These are phyloP conservation scores for Drosophila baimaii DNA, from an alignment of 1,140 invertebrate species.

Conservation along the genomic window DNA sequence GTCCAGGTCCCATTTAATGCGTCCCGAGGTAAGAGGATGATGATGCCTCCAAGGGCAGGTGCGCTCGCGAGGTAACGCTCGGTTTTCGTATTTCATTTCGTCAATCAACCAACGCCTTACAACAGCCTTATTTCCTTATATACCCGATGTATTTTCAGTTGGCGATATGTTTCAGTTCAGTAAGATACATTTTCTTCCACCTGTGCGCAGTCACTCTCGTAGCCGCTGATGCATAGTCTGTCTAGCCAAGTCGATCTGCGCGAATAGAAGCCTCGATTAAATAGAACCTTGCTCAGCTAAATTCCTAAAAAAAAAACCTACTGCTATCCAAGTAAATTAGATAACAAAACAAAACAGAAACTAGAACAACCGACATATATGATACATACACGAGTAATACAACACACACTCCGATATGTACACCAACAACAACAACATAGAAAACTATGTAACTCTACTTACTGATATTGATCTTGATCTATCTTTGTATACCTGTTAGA, in stretches of 20 bases:
- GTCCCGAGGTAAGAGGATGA: conserved; percentile 22
- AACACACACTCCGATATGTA: conserved; percentile 17
- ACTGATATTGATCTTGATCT: conserved; percentile 61
- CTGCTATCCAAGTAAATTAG: conserved; percentile 26
- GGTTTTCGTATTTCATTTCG: conserved; percentile 35
- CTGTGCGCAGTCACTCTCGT: neutral
- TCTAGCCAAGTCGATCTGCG: conserved; percentile 28
- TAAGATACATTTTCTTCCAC: conserved; percentile 23
- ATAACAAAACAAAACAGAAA: conserved; percentile 12
- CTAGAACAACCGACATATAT: conserved; percentile 24
- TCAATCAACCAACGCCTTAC: conserved; percentile 19
- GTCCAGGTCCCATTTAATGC: neutral
- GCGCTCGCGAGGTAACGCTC: conserved; percentile 15
- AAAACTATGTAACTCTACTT: conserved; percentile 39
- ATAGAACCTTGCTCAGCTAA: conserved; percentile 30
- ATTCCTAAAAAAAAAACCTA: conserved; percentile 2
- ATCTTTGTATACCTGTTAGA: conserved; percentile 55
- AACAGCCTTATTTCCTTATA: conserved; percentile 8
- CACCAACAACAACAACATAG: conserved; percentile 27
- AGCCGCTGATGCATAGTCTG: conserved; percentile 6
- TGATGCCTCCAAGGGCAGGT: neutral
- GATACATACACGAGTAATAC: conserved; percentile 1
- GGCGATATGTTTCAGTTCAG: conserved; percentile 19
- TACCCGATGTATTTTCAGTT: conserved; percentile 21
- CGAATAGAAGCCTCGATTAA: conserved; percentile 18